Evolutionary conservation across 2,113 vertebrate genomes (phyloP), one percentile per base, ranked within the genome.

Genomic region (Cyanoramphus novaezelandiae): DNA sequence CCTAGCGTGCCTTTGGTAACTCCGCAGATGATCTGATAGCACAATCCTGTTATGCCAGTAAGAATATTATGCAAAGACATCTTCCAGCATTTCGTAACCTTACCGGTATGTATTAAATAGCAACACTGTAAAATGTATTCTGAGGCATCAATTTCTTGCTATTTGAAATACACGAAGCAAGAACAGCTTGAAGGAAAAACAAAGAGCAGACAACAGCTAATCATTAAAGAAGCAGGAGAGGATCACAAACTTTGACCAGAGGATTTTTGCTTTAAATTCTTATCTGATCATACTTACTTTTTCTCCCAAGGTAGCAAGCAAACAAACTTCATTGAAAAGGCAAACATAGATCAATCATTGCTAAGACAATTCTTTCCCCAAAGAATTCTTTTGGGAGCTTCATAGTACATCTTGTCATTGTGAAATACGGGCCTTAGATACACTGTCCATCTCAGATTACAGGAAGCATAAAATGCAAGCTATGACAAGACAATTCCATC

Each of bases 281-380:
- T 59, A 16, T 1, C 2, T 41, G 39, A 86, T 29, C 29, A 50
- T 29, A 71, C 23, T 20, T 70, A 6, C 2, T 2, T 71, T 76
- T 79, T 52, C 23, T 77, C 15, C 20, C 33, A 85, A 64, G 44
- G n/a, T 14, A 82, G 37, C 27, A 82, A 60, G 63, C 31, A 83
- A 74, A 68, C 5, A 31, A 57, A 69, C 17, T 81, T 84, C 46
- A 89, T 49, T 44, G 27, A 63, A 88, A 87, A 90, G 17, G 67
- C 9, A 84, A 82, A 39, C 37, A 80, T 7, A 52, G 15, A 82
- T 47, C 43, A 75, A 12, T 24, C 57, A 50, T 19, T 69, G 25
- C 23, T 37, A 86, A 64, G 24, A 64, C 0, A 1, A 20, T 13
- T 78, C 43, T 75, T 55, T 4, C 15, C 9, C 4, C 0, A 1